Conservation (phyloP, 2,888 invertebrate species). For the Campoplex nolae region DNA sequence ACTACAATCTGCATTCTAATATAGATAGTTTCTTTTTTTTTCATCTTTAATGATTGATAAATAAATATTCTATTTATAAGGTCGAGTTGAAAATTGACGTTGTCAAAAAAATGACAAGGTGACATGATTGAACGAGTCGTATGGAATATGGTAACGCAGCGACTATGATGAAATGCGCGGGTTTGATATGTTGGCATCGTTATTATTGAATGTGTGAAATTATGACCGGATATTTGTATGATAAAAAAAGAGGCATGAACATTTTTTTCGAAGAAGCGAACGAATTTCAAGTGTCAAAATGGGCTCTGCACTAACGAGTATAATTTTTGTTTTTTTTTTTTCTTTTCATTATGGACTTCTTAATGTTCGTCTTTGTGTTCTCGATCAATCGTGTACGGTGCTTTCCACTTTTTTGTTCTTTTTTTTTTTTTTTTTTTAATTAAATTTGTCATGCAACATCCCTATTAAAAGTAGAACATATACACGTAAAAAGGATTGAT, state of each 20-base stretch:
- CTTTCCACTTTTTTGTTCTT: slow-evolving; percentile 46
- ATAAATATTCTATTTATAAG: slow-evolving; percentile 24
- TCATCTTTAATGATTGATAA: slow-evolving; percentile 4
- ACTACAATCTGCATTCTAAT: slow-evolving; percentile 45
- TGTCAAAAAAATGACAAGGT: slow-evolving; percentile 43
- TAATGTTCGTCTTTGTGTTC: slow-evolving; percentile 49
- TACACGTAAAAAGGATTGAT: slow-evolving; percentile 16
- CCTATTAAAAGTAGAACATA: slow-evolving; percentile 55
- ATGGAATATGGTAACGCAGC: slow-evolving; percentile 74
- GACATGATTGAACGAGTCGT: slow-evolving; percentile 66
- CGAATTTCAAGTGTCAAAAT: slow-evolving; percentile 33
- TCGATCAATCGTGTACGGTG: slow-evolving; percentile 67
- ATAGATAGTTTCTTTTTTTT: background rate
- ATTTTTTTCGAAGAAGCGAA: background rate
- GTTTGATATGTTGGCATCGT: slow-evolving; percentile 69
- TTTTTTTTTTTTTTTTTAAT: slow-evolving; percentile 27
- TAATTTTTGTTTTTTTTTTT: slow-evolving; percentile 6
- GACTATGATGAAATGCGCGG: slow-evolving; percentile 78
- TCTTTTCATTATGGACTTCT: slow-evolving; percentile 4
- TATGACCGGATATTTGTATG: slow-evolving; percentile 41
- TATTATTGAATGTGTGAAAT: slow-evolving; percentile 62
- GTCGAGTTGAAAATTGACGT: slow-evolving; percentile 27
- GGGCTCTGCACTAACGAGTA: slow-evolving; percentile 16
- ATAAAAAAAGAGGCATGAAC: background rate
- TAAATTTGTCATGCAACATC: slow-evolving; percentile 76